These are phyloP conservation scores for Pseudomyrmex sp. DNA, from an alignment of 1,140 invertebrate genomes.

Conservation along the genomic window DNA sequence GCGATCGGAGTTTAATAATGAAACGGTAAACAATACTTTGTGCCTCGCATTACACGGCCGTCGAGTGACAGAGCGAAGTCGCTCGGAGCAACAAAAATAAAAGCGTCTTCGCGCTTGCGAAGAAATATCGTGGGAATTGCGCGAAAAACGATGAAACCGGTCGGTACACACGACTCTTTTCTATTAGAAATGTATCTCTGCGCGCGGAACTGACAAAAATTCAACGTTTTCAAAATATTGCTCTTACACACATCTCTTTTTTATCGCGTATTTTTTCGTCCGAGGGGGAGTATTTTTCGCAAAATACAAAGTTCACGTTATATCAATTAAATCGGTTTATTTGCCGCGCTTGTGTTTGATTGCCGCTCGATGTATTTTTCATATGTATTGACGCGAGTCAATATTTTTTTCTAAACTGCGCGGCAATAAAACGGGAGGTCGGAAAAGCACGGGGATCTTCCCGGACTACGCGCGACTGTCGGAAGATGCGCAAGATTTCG, in stretches of 20 bases:
- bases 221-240: too few relatives aligned
- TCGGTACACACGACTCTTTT: too few relatives aligned
- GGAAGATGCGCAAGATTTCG: conserved; percentile 31
- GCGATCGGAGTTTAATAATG: conserved; percentile 56
- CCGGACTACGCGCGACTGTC: not conserved
- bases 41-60: conserved; percentile 4
- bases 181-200: too few relatives aligned
- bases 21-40: conserved; percentile 51
- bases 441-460: not conserved
- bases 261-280: not conserved
- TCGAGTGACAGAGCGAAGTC: not conserved
- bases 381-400: not conserved
- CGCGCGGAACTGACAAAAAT: too few relatives aligned
- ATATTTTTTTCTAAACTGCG: not conserved
- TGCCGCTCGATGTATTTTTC: not conserved
- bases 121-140: too few relatives aligned
- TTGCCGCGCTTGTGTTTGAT: conserved; percentile 9
- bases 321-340: conserved; percentile 20
- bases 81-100: not conserved
- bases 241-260: not conserved
- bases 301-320: not conserved
- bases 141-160: too few relatives aligned
- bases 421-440: not conserved
- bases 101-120: not conserved
- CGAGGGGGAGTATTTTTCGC: not conserved